Percentiles rank a stretch among this genome's conserved stretches.
Evolutionary conservation across 2,797 vertebrate genomes (phyloP).

Genomic region (Molothrus ater): DNA sequence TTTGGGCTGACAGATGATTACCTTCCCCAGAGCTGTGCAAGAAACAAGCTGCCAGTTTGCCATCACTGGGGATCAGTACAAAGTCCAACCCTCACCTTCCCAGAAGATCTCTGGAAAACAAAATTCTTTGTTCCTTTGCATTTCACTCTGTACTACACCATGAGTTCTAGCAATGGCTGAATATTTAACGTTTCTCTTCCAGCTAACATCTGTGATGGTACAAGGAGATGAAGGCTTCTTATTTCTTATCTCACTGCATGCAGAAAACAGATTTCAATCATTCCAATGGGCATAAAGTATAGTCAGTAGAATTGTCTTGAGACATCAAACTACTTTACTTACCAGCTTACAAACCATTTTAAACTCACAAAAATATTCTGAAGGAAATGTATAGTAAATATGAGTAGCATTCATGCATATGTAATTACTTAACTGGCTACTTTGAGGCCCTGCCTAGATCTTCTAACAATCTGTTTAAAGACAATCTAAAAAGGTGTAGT

Average conservation of each 20-base stretch:
- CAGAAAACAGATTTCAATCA: conserved; percentile 14
- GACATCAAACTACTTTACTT: conserved; percentile 42
- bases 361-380: conserved; percentile 3
- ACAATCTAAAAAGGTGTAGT: not conserved
- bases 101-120: conserved; percentile 58
- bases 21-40: conserved; percentile 67
- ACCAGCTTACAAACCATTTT: conserved; percentile 8
- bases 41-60: conserved; percentile 57
- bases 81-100: conserved; percentile 64
- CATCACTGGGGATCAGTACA: conserved; percentile 56
- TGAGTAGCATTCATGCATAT: not conserved
- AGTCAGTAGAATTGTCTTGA: conserved; percentile 24
- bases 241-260: conserved; percentile 40
- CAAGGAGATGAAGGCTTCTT: conserved; percentile 52
- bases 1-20: conserved; percentile 70
- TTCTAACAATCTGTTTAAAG: conserved; percentile 9
- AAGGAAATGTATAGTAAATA: conserved; percentile 6
- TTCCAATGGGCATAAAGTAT: not conserved
- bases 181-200: conserved; percentile 45
- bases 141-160: conserved; percentile 10
- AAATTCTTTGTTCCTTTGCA: conserved; percentile 48
- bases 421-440: conserved; percentile 17
- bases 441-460: conserved; percentile 31
- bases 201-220: conserved; percentile 27
- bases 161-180: conserved; percentile 59